Percentiles rank a stretch among this genome's conserved stretches.
Evolutionary conservation across 2,888 invertebrate species (phyloP).

Genomic region (Apotomis capreana): DNA sequence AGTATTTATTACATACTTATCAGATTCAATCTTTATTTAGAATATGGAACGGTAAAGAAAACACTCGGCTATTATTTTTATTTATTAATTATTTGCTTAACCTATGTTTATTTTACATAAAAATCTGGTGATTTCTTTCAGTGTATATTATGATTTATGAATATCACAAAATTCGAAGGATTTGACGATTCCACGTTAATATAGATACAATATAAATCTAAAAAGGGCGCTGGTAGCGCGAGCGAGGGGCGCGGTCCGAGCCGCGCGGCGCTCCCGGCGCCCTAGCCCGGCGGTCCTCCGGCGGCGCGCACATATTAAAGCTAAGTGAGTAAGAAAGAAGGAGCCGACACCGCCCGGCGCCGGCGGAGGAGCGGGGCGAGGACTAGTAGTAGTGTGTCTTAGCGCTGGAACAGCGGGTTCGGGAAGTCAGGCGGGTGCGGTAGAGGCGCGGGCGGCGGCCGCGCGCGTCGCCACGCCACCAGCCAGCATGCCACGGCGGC

Average conservation of each 20-base stretch:
- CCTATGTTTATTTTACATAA: slow-evolving; percentile 77
- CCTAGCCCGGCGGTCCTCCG: slow-evolving; percentile 81
- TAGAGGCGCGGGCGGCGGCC: slow-evolving; percentile 93
- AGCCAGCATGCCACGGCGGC: slow-evolving; percentile 98
- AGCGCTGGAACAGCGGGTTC: slow-evolving; percentile 91
- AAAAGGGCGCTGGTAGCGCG: slow-evolving; percentile 74
- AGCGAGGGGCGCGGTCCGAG: slow-evolving; percentile 60
- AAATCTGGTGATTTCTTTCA: slow-evolving; percentile 77
- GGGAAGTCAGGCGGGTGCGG: slow-evolving; percentile 98
- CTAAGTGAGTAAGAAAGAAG: slow-evolving; percentile 73
- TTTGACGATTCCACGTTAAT: slow-evolving; percentile 78
- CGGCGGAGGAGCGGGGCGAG: slow-evolving; percentile 80
- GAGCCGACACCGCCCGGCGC: slow-evolving; percentile 81
- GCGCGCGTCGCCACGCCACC: slow-evolving; percentile 94
- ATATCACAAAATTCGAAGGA: slow-evolving; percentile 82
- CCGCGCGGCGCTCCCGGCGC: slow-evolving; percentile 70
- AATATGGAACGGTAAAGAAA: neutral
- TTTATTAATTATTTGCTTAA: slow-evolving; percentile 59
- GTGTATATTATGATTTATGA: slow-evolving; percentile 79
- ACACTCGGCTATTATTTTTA: slow-evolving; percentile 41
- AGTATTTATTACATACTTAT: no score
- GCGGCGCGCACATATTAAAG: slow-evolving; percentile 76
- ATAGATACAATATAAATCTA: slow-evolving; percentile 63
- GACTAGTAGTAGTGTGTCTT: slow-evolving; percentile 68
- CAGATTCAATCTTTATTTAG: no score